Base-by-base conservation (phyloP, 2,888 invertebrate species). In the Eueremaeus valkanovi region DNA sequence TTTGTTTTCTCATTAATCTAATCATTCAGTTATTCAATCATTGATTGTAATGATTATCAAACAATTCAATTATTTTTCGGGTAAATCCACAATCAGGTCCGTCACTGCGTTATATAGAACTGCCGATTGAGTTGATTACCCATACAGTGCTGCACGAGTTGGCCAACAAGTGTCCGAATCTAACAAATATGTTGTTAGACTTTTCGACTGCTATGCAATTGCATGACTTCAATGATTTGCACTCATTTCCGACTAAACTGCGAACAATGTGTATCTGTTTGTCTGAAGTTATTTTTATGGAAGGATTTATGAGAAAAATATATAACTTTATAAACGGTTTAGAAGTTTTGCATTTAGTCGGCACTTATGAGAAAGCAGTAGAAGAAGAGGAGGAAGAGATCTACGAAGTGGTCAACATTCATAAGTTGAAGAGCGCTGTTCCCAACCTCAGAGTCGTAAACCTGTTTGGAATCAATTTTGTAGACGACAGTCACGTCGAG, bases 381-480 rank as follows among this genome's bases (percentile, higher is more conserved):
- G 95, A 97, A 83, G 97, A 98, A 82, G 98, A 97, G 81, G 98
- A 99, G 82, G 99, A 99, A 82, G 99, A 99, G 86, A 96, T 98
- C 80, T 97, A 97, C 84, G 97, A 97, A 84, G 96, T 96, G 6
- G 95, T 99, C 81, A 99, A 99, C 86, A 95, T 99, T 33, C 96
- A 97, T 84, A 99, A 97, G 83, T 86, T 99, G 75, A 99, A 99
- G 85, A 93, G 95, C 0, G 97, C 97, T 6, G 96, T 97, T 0
- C 99, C 99, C 0, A 99, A 99, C 85, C 86, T 99, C 78, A 87
- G 95, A 78, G 95, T 98, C 11, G 97, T 99, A 81, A 99, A 99
- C 84, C 86, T 99, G 72, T 99, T 97, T 83, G 99, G 99, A 0
- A 98, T 99, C 80, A 95, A 95, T 84, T 97, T 97, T 81, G 93